Base-by-base conservation (phyloP, 2,797 vertebrate genomes). In the Acanthurus tractus region DNA sequence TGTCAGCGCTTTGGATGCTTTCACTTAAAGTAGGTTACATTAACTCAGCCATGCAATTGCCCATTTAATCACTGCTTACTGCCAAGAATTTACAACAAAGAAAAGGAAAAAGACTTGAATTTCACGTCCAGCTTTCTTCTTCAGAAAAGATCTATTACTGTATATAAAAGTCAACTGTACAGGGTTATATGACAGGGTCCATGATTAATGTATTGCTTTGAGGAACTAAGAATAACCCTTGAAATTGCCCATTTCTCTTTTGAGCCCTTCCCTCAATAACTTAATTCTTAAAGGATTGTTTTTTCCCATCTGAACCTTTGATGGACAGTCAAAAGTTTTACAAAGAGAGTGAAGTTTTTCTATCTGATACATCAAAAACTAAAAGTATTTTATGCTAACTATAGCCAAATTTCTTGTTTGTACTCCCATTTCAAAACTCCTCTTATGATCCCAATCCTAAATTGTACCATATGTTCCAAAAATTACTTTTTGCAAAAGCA, bases 401-500 rank as follows among this genome's bases (percentile, higher is more conserved):
- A 56, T 29, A 65, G 78, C 76, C 80, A 78, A 66, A 74, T 84
- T 87, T 91, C 78, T 87, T 85, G 72, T 83, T 89, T 81, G 75
- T 65, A 36, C 64, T 82, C 73, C 20, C 61, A 75, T 78, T 87
- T 86, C 36, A 44, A 76, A 88, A 85, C 52, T 45, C 29, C 59
- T 80, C 69, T 64, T 76, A 81, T 83, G 74, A 81, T 85, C 76
- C 75, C 79, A 75, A 68, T 79, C 83, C 70, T 88, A 90, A 91
- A 86, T 86, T 81, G 79, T 83, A 85, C 86, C 88, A 89, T 66
- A 89, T 90, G 86, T 82, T 83, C 68, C 81, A 83, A 87, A 90
- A 88, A 79, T 70, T 38, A 77, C 74, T 87, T 88, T 79, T 85
- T 54, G 72, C 62, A 62, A 86, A 87, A 71, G 85, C 78, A 86